A percentile compares a stretch with the other conserved stretches of the same genome.
Conservation (phyloP, 2,797 vertebrate genomes). For the Pseudotriccus pelzelni region DNA sequence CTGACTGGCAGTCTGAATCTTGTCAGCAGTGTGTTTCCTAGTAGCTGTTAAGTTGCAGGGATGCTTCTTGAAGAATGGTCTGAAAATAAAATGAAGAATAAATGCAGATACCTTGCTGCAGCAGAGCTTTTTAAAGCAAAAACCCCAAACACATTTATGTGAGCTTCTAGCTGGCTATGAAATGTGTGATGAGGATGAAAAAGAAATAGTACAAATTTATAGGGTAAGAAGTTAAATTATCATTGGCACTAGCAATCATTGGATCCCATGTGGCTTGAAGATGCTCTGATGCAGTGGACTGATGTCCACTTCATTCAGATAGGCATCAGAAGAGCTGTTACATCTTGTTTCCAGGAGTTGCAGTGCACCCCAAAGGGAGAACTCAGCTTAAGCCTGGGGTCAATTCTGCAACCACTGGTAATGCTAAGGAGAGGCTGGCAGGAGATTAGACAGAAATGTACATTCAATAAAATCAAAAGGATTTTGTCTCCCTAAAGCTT, state of each 20-base stretch:
- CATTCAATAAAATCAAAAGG: conserved; percentile 66
- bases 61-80: background rate
- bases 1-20: background rate
- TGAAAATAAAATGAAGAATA: background rate
- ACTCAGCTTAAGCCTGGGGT: conserved; percentile 67
- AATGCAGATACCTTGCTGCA: background rate
- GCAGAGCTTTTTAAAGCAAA: background rate
- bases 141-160: background rate
- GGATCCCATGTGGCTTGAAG: conserved; percentile 55
- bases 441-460: conserved; percentile 77
- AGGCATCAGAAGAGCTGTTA: background rate
- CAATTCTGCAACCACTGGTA: conserved; percentile 67
- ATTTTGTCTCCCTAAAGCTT: conserved; percentile 68
- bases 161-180: background rate
- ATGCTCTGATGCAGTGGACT: conserved; percentile 44
- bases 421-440: conserved; percentile 61
- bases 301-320: conserved; percentile 65
- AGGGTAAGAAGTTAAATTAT: background rate
- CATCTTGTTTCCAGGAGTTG: conserved; percentile 63
- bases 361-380: conserved; percentile 63
- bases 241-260: background rate
- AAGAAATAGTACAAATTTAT: background rate
- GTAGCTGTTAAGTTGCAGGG: background rate
- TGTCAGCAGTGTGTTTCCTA: background rate
- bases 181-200: background rate